Evolutionary conservation across 2,888 invertebrate species (phyloP), one percentile per base, ranked within the genome.

Genomic region (Troglohyphantes excavatus): DNA sequence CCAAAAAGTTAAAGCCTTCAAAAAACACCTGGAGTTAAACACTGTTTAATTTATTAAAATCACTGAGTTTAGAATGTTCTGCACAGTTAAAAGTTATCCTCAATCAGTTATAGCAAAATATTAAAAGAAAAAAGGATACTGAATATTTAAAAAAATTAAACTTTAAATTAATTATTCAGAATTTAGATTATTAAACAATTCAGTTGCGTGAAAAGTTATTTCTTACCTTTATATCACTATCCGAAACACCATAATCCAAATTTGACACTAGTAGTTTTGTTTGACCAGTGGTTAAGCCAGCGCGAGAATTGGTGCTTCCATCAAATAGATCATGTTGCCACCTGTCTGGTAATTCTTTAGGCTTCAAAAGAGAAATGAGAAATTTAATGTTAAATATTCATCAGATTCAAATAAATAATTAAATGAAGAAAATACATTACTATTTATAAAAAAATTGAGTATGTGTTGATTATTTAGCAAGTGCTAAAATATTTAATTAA

Each of bases 281-380:
- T 17, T 92, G 92, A 19, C 91, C 91, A 11, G 91, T 91, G 23
- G 91, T 83, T 33, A 90, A 26, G 17, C 84, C 85, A 23, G 78
- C 29, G 27, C 90, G 27, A 13, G 79, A 94, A 90, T 95, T 91
- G n/a, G 92, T 91, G 26, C 93, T 94, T 29, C 95, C 97, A 94
- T 97, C 97, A 94, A 97, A 99, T 95, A 98, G 96, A 94, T 99
- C 98, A 95, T 99, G 99, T 95, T 97, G 97, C 98, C 99, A 98
- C 92, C 97, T 96, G 95, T 98, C 97, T 95, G 93, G 93, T 5
- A 93, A 70, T 68, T 90, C 83, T 53, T 89, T 88, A 0, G 91
- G 91, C 91, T 91, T 39, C 11, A 76, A 82, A 13, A 63, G 19
- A 27, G 73, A 29, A n/a, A n/a, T n/a, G n/a, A 65, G 27, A 68